Evolutionary conservation across 2,113 vertebrate genomes (phyloP), one percentile per base, ranked within the genome.

Genomic region (Piaya cayana): DNA sequence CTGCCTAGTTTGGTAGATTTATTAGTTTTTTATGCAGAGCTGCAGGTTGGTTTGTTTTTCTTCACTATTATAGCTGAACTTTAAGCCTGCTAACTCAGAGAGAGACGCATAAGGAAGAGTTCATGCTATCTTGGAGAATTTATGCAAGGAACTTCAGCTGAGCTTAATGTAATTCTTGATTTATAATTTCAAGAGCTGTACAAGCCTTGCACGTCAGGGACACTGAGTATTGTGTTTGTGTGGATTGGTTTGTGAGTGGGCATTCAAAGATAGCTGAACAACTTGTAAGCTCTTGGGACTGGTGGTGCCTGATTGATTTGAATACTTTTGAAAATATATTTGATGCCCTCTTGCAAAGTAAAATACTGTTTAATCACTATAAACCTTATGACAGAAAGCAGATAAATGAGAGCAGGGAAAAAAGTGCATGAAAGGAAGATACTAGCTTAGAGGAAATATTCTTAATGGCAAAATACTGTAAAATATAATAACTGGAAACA

Each of bases 101-200:
- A 65, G 45, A 71, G 13, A 37, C 37, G 70, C 0, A 0, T 75
- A 50, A 80, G 71, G 39, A 82, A 30, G 32, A 59, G 29, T 74
- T 90, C 15, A 25, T 42, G 4, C 55, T 58, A 12, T 72, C 42
- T 65, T 6, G 45, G 60, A 68, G 64, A 78, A 26, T 90, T 88
- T 78, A 83, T 90, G 64, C 64, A 71, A 60, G 43, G 52, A 86
- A 32, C 60, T 86, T 87, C 50, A 75, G 43, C 65, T 84, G 65
- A 80, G n/a, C 21, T 47, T 79, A 79, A 72, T 88, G 47, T 63
- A 90, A 93, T 91, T 91, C 36, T 76, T 56, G 52, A 47, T 78
- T 95, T 88, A 77, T 92, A 30, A 86, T 86, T 92, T 88, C 47
- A 86, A 90, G 76, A 95, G 63, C n/a, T 77, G 56, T 68, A 56